phyloP scores from a whole-genome alignment of 2,113 vertebrate species.

The Sapajus apella region DNA sequence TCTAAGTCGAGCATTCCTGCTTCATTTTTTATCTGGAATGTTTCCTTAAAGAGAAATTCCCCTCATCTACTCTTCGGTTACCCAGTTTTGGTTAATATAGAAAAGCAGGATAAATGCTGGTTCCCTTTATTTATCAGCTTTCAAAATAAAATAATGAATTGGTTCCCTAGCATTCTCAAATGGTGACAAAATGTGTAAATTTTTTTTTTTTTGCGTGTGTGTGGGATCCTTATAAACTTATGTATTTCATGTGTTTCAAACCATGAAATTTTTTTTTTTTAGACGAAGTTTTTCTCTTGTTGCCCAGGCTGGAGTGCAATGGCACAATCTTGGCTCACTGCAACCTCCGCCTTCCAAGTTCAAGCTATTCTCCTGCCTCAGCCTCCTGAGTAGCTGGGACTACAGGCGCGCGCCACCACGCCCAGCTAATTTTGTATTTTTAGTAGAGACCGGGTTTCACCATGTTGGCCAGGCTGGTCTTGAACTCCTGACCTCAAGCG shows the following conservation, averaged over 20 bases:
- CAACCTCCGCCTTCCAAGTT: no score
- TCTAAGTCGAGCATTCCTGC: background rate
- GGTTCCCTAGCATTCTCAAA: background rate
- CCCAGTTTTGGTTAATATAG: background rate
- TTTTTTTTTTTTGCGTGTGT: background rate
- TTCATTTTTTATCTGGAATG: background rate
- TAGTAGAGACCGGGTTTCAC: no score
- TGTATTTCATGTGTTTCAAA: background rate
- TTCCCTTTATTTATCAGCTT: background rate
- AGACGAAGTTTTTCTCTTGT: no score
- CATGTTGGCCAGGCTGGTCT: no score
- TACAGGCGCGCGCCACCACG: no score
- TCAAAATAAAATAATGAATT: background rate
- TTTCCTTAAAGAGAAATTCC: background rate
- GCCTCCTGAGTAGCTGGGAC: no score
- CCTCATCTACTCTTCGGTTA: background rate
- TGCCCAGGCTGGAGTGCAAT: no score
- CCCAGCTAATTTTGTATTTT: no score
- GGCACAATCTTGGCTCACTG: no score
- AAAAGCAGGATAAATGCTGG: background rate
- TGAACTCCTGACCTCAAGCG: no score
- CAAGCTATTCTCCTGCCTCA: no score
- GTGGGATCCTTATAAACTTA: background rate
- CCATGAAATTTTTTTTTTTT: background rate
- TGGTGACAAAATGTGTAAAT: background rate